Conservation (phyloP, 2,113 vertebrate genomes). For the Scopus umbretta region DNA sequence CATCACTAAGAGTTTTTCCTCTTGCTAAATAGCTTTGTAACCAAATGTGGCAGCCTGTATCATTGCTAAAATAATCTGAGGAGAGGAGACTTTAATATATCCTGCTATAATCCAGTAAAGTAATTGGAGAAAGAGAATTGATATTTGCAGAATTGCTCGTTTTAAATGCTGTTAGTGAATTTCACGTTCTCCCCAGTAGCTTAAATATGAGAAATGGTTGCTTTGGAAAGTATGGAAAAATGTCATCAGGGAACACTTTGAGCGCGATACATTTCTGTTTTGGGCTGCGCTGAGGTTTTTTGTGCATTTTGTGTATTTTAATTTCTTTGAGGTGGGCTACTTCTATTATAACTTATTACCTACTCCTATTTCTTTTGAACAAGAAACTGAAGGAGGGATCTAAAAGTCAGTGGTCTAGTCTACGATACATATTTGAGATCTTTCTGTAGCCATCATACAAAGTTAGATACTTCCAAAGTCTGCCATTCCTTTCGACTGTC, state of each 20-base stretch:
- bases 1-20: not conserved
- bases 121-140: not conserved
- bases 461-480: not conserved
- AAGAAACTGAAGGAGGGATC: not conserved
- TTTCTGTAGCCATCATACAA: not conserved
- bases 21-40: not conserved
- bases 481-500: not conserved
- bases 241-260: not conserved
- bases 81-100: not conserved
- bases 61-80: not conserved
- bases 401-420: not conserved
- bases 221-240: not conserved
- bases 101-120: not conserved
- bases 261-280: not conserved
- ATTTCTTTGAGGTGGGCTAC: not conserved
- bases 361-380: not conserved
- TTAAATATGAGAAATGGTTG: not conserved
- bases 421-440: not conserved
- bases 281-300: not conserved
- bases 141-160: not conserved
- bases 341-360: not conserved
- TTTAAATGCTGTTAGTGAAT: not conserved
- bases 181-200: not conserved
- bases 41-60: not conserved
- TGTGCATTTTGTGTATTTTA: not conserved